phyloP scores from a whole-genome alignment of 2,113 vertebrate genomes.

The Scolopax mira region DNA sequence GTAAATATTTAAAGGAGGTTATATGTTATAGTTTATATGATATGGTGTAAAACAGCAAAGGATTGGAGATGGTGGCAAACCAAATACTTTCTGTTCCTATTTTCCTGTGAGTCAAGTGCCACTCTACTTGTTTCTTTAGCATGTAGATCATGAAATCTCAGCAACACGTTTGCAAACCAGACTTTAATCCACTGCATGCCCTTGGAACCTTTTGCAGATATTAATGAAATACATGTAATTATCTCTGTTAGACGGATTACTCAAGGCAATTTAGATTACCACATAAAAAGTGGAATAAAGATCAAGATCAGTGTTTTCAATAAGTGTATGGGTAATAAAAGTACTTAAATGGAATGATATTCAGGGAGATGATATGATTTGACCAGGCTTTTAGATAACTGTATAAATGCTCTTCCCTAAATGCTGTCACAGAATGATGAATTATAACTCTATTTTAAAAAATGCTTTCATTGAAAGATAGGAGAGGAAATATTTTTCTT shows the following conservation, averaged over 20 bases:
- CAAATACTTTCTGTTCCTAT: not conserved
- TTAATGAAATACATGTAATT: slow-evolving; percentile 38
- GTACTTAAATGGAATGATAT: slow-evolving; percentile 39
- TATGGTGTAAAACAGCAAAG: not conserved
- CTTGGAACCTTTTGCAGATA: not conserved
- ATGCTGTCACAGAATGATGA: slow-evolving; percentile 35
- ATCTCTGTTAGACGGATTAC: slow-evolving; percentile 20
- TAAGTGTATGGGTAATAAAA: slow-evolving; percentile 8
- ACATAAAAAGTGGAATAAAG: not conserved
- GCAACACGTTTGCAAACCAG: not conserved
- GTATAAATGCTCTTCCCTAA: slow-evolving; percentile 48
- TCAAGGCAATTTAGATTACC: slow-evolving; percentile 13
- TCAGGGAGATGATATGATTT: not conserved
- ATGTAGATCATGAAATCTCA: not conserved
- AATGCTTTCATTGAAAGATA: slow-evolving; percentile 29
- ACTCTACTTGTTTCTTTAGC: not conserved
- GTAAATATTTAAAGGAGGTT: not conserved
- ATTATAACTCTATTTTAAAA: slow-evolving; percentile 39
- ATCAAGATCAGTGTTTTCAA: slow-evolving; percentile 11
- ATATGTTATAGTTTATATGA: not conserved
- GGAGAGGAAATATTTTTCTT: not conserved
- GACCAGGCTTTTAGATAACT: slow-evolving; percentile 26
- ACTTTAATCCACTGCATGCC: not conserved
- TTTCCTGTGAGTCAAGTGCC: not conserved
- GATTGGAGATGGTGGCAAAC: not conserved